Conservation (phyloP, 92 coral and sea anemone genomes). For the Epizoanthus scotinus region DNA sequence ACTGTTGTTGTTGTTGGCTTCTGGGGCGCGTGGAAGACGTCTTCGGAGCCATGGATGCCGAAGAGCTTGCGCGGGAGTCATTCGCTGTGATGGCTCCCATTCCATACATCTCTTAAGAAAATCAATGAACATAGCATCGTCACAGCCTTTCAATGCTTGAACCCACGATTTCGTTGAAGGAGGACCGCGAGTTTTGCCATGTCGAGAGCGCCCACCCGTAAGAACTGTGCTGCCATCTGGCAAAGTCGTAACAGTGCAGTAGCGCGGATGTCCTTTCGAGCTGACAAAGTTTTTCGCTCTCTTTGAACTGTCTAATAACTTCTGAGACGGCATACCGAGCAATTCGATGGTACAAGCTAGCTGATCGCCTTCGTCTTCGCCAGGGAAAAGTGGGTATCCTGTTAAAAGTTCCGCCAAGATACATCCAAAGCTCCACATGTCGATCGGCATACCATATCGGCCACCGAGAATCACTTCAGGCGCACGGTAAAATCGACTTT, state of each 20-base stretch:
- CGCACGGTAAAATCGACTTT: slow-evolving; percentile 97
- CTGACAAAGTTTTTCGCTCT: slow-evolving; percentile 91
- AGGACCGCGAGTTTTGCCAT: slow-evolving; percentile 94
- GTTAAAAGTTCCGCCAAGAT: slow-evolving; percentile 96
- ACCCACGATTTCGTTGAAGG: slow-evolving; percentile 84
- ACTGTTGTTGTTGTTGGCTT: slow-evolving; percentile 72
- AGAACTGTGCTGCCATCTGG: slow-evolving; percentile 93
- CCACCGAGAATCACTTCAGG: slow-evolving; percentile 99
- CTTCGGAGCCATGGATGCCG: slow-evolving; percentile 96
- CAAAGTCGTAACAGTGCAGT: slow-evolving; percentile 89
- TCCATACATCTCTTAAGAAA: slow-evolving; percentile 90
- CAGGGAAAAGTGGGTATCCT: slow-evolving; percentile 97
- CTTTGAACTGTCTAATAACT: slow-evolving; percentile 84
- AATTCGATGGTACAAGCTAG: slow-evolving; percentile 97
- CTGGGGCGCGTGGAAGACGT: slow-evolving; percentile 96
- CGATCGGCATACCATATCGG: slow-evolving; percentile 94
- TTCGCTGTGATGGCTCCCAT: slow-evolving; percentile 93
- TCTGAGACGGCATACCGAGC: slow-evolving; percentile 84
- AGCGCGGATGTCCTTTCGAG: slow-evolving; percentile 96
- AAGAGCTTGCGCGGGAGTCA: slow-evolving; percentile 96
- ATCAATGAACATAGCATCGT: slow-evolving; percentile 88
- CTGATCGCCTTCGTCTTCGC: slow-evolving; percentile 99
- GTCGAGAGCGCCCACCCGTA: slow-evolving; percentile 97
- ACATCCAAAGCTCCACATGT: slow-evolving; percentile 99
- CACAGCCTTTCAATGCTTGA: slow-evolving; percentile 92